phyloP scores from a whole-genome alignment of 2,113 vertebrate species.

The Caranx melampygus region DNA sequence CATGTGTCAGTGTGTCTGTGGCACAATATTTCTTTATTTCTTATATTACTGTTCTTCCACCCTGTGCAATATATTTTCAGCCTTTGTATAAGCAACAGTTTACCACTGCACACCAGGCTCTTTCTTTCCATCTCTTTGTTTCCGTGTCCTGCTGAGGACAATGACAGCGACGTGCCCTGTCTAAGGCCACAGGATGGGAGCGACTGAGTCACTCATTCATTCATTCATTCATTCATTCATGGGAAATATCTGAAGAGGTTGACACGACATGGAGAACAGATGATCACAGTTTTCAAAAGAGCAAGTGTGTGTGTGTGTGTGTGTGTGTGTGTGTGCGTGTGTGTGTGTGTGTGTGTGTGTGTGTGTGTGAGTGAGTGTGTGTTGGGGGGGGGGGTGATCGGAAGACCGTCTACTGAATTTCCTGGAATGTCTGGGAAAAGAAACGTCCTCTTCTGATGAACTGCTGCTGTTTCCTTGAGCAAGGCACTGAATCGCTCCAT shows the following conservation, averaged over 20 bases:
- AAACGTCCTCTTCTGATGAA: neutral
- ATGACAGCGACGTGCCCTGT: neutral
- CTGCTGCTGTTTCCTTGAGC: slow-evolving; percentile 12
- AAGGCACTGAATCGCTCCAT: neutral
- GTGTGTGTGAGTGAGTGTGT: too few species aligned
- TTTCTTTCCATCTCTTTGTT: neutral
- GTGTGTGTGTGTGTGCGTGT: too few species aligned
- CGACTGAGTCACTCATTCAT: slow-evolving; percentile 30
- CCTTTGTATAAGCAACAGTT: too few species aligned
- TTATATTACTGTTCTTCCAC: too few species aligned
- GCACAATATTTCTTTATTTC: too few species aligned
- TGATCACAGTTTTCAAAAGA: slow-evolving; percentile 28
- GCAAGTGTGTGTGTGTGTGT: neutral
- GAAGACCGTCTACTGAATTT: slow-evolving; percentile 22
- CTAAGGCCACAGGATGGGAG: slow-evolving; percentile 22
- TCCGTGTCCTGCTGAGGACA: neutral
- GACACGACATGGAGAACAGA: slow-evolving; percentile 18
- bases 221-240: slow-evolving; percentile 9
- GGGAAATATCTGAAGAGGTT: neutral
- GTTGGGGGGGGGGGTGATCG: slow-evolving; percentile 9
- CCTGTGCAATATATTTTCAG: too few species aligned
- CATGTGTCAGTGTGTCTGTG: too few species aligned
- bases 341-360: too few species aligned
- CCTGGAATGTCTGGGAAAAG: slow-evolving; percentile 38
- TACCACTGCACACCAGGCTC: neutral